Conservation (phyloP, 2,797 vertebrate genomes). For the Hippocampus kuda region DNA sequence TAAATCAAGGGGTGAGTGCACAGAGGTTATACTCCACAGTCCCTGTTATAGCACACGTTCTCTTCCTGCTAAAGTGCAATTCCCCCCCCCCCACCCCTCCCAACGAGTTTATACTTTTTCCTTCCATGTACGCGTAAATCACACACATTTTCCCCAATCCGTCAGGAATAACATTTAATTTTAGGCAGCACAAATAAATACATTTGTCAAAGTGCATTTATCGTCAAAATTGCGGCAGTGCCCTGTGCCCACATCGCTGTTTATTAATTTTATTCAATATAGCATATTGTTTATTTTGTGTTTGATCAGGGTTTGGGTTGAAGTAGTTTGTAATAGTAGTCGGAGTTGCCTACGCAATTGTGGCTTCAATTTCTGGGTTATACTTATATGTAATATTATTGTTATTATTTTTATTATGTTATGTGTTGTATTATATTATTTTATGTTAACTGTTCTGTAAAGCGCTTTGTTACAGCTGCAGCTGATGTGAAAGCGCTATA, state of each 20-base stretch:
- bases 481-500: too few relatives aligned
- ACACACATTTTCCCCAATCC: neutral
- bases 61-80: neutral
- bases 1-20: slow-evolving; percentile 13
- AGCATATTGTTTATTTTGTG: neutral
- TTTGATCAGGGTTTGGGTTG: neutral
- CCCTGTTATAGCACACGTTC: neutral
- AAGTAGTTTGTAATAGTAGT: too few relatives aligned
- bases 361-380: too few relatives aligned
- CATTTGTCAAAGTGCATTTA: neutral
- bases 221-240: neutral
- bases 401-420: neutral
- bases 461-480: too few relatives aligned
- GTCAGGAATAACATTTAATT: neutral
- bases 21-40: neutral
- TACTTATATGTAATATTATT: neutral
- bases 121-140: neutral
- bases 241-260: neutral
- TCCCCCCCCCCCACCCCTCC: neutral
- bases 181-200: neutral
- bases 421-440: too few relatives aligned
- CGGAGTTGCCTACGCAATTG: neutral
- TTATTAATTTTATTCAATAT: neutral
- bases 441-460: too few relatives aligned
- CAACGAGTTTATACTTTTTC: neutral